These are phyloP conservation scores for Leptatherina wallacei DNA, from an alignment of 2,797 vertebrate genomes.

Conservation along the genomic window DNA sequence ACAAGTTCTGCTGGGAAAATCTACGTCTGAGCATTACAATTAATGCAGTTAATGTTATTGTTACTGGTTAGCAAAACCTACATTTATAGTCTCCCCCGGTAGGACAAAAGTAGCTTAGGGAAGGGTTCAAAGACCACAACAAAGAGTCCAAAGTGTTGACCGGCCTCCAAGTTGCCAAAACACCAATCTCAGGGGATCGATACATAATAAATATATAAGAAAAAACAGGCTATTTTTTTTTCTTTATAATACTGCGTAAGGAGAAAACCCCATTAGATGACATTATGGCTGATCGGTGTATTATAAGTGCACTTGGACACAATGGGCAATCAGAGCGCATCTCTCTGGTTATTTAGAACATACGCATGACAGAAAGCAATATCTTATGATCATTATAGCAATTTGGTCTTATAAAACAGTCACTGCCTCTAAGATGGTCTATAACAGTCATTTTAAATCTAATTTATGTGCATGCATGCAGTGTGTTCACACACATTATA, in stretches of 20 bases:
- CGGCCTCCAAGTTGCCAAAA: neutral
- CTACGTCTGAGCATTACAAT: neutral
- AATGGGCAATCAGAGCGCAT: neutral
- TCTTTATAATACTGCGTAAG: too few species aligned
- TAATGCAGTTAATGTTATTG: neutral
- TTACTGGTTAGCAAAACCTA: neutral
- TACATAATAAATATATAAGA: too few species aligned
- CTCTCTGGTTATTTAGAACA: neutral
- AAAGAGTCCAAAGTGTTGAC: neutral
- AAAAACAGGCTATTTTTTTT: too few species aligned
- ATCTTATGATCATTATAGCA: neutral
- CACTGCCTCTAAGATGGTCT: neutral
- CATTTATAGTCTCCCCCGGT: neutral
- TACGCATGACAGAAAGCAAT: neutral
- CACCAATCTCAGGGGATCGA: neutral
- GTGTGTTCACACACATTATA: neutral
- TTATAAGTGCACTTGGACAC: neutral
- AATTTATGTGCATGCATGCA: neutral
- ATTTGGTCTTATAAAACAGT: conserved; percentile 1
- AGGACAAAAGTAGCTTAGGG: neutral
- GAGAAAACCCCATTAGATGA: too few species aligned
- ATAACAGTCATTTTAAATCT: neutral
- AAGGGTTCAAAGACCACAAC: neutral
- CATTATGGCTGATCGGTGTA: too few species aligned
- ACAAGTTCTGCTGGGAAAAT: neutral